A percentile compares a stretch with the other conserved stretches of the same genome.
Conservation (phyloP, 2,888 invertebrate species). For the Crepidodera aurea region DNA sequence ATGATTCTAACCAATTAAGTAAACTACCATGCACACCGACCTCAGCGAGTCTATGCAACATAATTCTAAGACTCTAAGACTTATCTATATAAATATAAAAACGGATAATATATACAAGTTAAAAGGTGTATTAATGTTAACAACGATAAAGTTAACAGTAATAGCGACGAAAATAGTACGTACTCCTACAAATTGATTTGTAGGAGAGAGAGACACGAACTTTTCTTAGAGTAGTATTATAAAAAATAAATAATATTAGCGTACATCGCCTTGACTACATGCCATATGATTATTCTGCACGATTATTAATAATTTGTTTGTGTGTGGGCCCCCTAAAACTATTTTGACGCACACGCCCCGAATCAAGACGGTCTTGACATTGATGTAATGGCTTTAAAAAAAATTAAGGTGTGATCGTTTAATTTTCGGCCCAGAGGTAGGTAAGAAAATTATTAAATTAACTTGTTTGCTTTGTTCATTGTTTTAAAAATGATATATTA, state of each 20-base stretch:
- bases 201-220: background rate
- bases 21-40: too few relatives aligned
- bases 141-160: too few relatives aligned
- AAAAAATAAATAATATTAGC: too few relatives aligned
- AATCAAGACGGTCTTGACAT: slow-evolving; percentile 17
- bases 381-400: slow-evolving; percentile 1
- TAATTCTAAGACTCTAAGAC: too few relatives aligned
- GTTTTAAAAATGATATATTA: background rate
- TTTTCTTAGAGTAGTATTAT: too few relatives aligned
- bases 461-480: slow-evolving; percentile 13
- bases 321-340: slow-evolving; percentile 48
- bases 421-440: background rate
- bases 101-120: too few relatives aligned
- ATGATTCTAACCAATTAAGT: too few relatives aligned
- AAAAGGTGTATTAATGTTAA: too few relatives aligned
- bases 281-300: background rate
- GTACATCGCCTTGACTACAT: background rate
- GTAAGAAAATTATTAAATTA: slow-evolving; percentile 4
- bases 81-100: too few relatives aligned
- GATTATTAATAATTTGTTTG: slow-evolving; percentile 49
- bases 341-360: slow-evolving; percentile 43
- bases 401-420: slow-evolving; percentile 15
- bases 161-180: too few relatives aligned
- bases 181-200: too few relatives aligned
- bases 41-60: too few relatives aligned